These are phyloP conservation scores for Rhinatrema bivittatum DNA, from an alignment of 2,797 vertebrate species.

Conservation along the genomic window DNA sequence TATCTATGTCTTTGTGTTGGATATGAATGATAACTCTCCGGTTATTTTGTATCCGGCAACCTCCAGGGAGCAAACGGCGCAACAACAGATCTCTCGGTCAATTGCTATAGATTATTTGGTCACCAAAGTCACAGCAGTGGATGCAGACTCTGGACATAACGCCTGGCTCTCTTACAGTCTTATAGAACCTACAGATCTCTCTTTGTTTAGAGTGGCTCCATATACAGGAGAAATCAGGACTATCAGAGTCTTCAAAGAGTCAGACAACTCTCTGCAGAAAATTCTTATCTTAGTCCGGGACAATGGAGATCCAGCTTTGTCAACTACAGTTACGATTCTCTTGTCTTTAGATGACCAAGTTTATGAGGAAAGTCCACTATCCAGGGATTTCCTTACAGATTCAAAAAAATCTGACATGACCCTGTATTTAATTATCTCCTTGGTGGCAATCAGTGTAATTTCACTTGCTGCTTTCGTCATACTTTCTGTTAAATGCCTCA, in stretches of 20 bases:
- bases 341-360: not conserved
- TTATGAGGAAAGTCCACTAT: not conserved
- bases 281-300: slow-evolving; percentile 5
- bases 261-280: slow-evolving; percentile 20
- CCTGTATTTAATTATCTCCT: slow-evolving; percentile 6
- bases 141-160: slow-evolving; percentile 51
- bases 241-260: slow-evolving; percentile 43
- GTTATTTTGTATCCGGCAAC: slow-evolving; percentile 29
- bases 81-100: slow-evolving; percentile 46
- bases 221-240: slow-evolving; percentile 48
- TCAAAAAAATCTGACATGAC: not conserved
- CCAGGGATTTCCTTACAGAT: not conserved
- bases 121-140: slow-evolving; percentile 47
- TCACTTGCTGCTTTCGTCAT: not conserved
- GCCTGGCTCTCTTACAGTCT: slow-evolving; percentile 46
- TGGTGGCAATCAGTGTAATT: not conserved
- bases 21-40: slow-evolving; percentile 52
- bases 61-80: slow-evolving; percentile 16
- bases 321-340: not conserved
- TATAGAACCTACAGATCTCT: slow-evolving; percentile 37
- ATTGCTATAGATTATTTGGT: slow-evolving; percentile 47
- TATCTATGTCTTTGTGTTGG: slow-evolving; percentile 43
- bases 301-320: slow-evolving; percentile 2
- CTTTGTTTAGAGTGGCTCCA: slow-evolving; percentile 45
- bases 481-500: not conserved